A percentile compares a stretch with the other conserved stretches of the same genome.
Evolutionary conservation across 2,797 vertebrate genomes (phyloP).

Genomic region (Gobio occitaniae): DNA sequence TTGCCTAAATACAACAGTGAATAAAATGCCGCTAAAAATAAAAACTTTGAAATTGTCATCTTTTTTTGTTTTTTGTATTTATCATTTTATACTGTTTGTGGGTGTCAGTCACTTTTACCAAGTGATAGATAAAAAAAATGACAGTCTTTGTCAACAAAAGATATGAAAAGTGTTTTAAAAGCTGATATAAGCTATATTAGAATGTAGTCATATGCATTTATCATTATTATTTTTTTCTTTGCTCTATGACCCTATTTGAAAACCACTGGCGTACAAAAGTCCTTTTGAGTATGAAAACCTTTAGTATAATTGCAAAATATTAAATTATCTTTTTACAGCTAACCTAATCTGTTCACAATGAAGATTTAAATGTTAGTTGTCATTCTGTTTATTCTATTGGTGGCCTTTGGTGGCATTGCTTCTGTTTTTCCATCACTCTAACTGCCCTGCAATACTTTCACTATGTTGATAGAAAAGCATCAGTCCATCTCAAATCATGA

Average conservation of each 20-base stretch:
- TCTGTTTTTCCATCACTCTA: slow-evolving; percentile 60
- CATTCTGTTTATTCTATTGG: slow-evolving; percentile 54
- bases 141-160: neutral
- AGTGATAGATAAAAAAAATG: neutral
- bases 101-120: neutral
- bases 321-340: slow-evolving; percentile 46
- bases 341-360: slow-evolving; percentile 51
- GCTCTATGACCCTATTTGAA: neutral
- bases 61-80: neutral
- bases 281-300: slow-evolving; percentile 28
- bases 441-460: slow-evolving; percentile 63
- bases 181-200: neutral
- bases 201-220: neutral
- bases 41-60: too few relatives aligned
- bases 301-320: slow-evolving; percentile 41
- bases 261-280: slow-evolving; percentile 10
- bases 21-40: too few relatives aligned
- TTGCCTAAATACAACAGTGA: neutral
- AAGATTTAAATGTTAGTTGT: slow-evolving; percentile 44
- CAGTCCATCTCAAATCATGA: neutral
- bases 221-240: neutral
- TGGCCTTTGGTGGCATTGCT: neutral
- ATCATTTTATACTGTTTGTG: neutral
- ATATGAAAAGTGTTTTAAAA: neutral
- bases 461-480: neutral